A percentile compares a stretch with the other conserved stretches of the same genome.
Conservation (phyloP, 2,888 invertebrate genomes). For the Alloplasta piceator region DNA sequence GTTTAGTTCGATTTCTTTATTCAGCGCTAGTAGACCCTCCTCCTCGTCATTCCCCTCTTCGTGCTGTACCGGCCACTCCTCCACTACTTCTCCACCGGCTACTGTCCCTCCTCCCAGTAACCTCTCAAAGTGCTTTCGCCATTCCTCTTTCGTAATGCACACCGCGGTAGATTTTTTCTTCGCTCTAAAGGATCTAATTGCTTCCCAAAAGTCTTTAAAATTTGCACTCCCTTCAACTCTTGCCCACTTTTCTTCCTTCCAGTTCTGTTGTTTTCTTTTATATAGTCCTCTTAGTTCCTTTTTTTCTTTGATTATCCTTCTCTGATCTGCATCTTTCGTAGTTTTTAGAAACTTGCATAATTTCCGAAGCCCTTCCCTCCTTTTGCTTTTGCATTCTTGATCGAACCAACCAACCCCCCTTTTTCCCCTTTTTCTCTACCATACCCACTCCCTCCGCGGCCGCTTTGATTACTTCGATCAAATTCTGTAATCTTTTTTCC, state of each 20-base stretch:
- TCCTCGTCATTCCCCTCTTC: no score
- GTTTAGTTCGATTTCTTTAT: no score
- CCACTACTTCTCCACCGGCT: neutral
- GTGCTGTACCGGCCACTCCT: no score
- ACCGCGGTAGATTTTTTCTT: slow-evolving; percentile 5
- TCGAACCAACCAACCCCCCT: slow-evolving; percentile 19
- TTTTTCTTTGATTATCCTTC: neutral
- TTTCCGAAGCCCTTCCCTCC: no score
- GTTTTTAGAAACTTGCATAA: slow-evolving; percentile 28
- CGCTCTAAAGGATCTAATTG: slow-evolving; percentile 29
- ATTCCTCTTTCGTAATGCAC: slow-evolving; percentile 15
- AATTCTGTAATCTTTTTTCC: neutral
- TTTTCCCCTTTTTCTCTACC: slow-evolving; percentile 7
- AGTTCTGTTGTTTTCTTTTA: slow-evolving; percentile 7
- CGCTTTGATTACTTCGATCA: neutral
- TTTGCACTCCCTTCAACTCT: slow-evolving; percentile 29
- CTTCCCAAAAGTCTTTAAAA: slow-evolving; percentile 30
- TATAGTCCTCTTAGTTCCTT: slow-evolving; percentile 12
- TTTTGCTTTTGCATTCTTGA: slow-evolving; percentile 24
- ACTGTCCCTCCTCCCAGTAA: neutral
- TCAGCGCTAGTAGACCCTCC: no score
- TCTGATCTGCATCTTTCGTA: neutral
- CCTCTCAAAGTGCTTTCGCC: slow-evolving; percentile 35
- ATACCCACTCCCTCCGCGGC: slow-evolving; percentile 15
- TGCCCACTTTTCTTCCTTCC: slow-evolving; percentile 16